phyloP scores from a whole-genome alignment of 2,113 vertebrate species.

The Rostratula benghalensis region DNA sequence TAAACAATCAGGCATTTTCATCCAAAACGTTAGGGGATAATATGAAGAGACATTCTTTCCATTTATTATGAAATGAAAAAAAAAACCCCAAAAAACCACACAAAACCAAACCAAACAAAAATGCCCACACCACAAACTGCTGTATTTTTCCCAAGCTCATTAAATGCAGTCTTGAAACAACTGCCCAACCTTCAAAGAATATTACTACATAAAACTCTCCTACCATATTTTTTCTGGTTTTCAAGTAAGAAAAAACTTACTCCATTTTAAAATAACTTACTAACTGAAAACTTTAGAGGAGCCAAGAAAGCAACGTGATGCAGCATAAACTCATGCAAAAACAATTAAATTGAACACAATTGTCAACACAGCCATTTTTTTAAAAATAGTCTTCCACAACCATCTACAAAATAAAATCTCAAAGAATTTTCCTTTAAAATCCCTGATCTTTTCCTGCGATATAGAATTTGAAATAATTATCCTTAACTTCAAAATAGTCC shows the following conservation, averaged over 20 bases:
- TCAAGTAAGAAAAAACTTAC: background rate
- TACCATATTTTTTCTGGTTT: background rate
- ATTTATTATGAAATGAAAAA: background rate
- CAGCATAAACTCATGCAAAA: background rate
- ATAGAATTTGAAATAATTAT: background rate
- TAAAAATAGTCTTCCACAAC: background rate
- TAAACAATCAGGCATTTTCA: background rate
- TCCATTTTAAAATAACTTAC: background rate
- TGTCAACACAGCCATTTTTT: background rate
- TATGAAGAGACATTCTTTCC: background rate
- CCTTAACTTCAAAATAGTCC: background rate
- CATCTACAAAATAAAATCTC: background rate
- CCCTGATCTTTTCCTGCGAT: background rate
- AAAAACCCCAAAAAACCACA: background rate
- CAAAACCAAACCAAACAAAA: background rate
- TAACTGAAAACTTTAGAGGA: background rate
- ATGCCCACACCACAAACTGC: background rate
- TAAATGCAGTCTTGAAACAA: background rate
- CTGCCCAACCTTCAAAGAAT: background rate
- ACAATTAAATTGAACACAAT: background rate
- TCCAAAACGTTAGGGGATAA: accelerated
- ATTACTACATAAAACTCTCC: background rate
- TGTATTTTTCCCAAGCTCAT: background rate
- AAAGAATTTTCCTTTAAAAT: background rate
- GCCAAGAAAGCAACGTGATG: background rate